Conservation (phyloP, 2,113 vertebrate species). For the Corythoichthys intestinalis region DNA sequence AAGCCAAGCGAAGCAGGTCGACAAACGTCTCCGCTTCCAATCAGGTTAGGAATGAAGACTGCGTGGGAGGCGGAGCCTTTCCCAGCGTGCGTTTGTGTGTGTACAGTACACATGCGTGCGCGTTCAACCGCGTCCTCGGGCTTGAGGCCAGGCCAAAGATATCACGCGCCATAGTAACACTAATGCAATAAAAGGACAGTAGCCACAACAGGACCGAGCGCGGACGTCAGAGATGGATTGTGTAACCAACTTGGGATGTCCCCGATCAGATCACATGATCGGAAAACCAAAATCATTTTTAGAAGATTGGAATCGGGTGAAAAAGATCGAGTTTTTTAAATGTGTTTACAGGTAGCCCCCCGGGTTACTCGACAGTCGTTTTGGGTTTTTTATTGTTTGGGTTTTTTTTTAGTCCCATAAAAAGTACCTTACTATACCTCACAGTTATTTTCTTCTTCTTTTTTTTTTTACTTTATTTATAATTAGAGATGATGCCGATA, state of each 20-base stretch:
- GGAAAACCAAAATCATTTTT: too few relatives aligned
- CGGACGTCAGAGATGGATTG: constrained; percentile 34
- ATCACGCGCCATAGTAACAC: constrained; percentile 74
- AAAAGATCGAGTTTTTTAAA: too few relatives aligned
- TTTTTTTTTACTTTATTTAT: too few relatives aligned
- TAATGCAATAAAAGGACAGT: constrained; percentile 64
- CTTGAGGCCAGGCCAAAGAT: constrained; percentile 75
- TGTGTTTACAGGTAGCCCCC: too few relatives aligned
- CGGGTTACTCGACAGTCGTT: too few relatives aligned
- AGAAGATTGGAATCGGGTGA: too few relatives aligned
- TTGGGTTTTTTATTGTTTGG: too few relatives aligned
- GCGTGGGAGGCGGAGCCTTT: constrained; percentile 41
- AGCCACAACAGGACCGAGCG: constrained; percentile 51
- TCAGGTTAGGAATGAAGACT: constrained; percentile 40
- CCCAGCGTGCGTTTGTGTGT: constrained; percentile 14
- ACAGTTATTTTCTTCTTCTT: too few relatives aligned
- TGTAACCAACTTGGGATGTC: neutral
- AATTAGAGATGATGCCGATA: too few relatives aligned
- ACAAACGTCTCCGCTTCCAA: constrained; percentile 38
- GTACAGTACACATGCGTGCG: constrained; percentile 13
- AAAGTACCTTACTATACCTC: too few relatives aligned
- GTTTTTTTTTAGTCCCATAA: too few relatives aligned
- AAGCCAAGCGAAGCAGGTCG: constrained; percentile 27
- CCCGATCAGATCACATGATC: too few relatives aligned
- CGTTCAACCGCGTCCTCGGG: constrained; percentile 61